A percentile compares a stretch with the other conserved stretches of the same genome.
phyloP scores from a whole-genome alignment of 2,888 invertebrate genomes.

The Aphidoletes aphidimyza region DNA sequence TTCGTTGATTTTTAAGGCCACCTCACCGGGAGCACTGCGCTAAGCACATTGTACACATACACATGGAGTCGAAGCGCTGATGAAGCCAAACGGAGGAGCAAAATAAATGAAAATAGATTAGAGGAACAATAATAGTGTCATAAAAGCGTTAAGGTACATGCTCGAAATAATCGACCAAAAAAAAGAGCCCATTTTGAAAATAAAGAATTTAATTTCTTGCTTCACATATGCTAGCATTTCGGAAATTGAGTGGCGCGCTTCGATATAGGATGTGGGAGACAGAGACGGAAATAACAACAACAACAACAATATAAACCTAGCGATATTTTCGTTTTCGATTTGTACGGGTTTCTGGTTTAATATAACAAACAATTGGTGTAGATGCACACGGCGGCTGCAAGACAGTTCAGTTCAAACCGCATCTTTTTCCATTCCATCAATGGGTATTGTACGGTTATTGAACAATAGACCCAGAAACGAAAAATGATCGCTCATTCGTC shows the following conservation, averaged over 20 bases:
- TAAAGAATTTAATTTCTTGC: neutral
- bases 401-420: neutral
- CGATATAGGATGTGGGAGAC: constrained; percentile 29
- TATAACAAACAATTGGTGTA: neutral
- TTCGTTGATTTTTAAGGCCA: neutral
- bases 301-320: no score
- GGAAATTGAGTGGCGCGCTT: neutral
- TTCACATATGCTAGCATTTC: constrained; percentile 7
- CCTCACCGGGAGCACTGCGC: neutral
- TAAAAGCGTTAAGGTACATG: no score
- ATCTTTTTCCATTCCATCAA: neutral
- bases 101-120: constrained; percentile 38
- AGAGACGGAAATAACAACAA: constrained; percentile 19
- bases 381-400: constrained; percentile 10
- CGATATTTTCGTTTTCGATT: neutral
- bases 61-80: no score
- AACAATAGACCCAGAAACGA: neutral
- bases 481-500: constrained; percentile 11
- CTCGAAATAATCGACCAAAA: no score
- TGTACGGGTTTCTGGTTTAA: constrained; percentile 14
- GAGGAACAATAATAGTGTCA: constrained; percentile 8
- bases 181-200: neutral
- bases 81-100: neutral
- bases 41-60: no score
- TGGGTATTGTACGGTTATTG: neutral